These are phyloP conservation scores for Pteropus alecto DNA, from an alignment of 2,113 vertebrate species.

Conservation along the genomic window DNA sequence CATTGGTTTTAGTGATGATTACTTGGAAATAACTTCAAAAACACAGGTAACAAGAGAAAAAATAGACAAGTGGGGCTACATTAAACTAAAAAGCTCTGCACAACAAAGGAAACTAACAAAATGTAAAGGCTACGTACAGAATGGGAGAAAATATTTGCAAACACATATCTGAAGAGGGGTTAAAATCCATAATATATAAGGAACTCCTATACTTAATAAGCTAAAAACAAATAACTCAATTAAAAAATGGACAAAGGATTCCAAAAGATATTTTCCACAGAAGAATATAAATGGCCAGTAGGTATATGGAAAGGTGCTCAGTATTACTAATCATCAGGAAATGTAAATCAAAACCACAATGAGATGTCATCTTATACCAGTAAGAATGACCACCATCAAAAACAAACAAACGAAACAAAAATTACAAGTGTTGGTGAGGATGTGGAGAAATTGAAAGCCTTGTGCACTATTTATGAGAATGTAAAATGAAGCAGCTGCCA, in stretches of 20 bases:
- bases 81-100: not conserved
- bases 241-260: not conserved
- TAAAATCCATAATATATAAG: not conserved
- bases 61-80: not conserved
- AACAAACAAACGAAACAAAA: not conserved
- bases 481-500: not conserved
- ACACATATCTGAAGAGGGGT: not conserved
- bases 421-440: not conserved
- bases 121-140: not conserved
- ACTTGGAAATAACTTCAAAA: not conserved
- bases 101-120: not conserved
- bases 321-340: not conserved
- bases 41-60: not conserved
- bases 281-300: not conserved
- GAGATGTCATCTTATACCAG: not conserved
- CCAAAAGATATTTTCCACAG: not conserved
- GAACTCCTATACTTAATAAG: not conserved
- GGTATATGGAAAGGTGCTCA: not conserved
- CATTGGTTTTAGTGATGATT: not conserved
- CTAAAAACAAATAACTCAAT: not conserved
- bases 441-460: not conserved
- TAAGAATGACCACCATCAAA: not conserved
- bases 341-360: not conserved
- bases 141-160: not conserved
- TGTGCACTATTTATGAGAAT: not conserved